Evolutionary conservation across 2,888 invertebrate genomes (phyloP).

Genomic region (Bembecia ichneumoniformis): DNA sequence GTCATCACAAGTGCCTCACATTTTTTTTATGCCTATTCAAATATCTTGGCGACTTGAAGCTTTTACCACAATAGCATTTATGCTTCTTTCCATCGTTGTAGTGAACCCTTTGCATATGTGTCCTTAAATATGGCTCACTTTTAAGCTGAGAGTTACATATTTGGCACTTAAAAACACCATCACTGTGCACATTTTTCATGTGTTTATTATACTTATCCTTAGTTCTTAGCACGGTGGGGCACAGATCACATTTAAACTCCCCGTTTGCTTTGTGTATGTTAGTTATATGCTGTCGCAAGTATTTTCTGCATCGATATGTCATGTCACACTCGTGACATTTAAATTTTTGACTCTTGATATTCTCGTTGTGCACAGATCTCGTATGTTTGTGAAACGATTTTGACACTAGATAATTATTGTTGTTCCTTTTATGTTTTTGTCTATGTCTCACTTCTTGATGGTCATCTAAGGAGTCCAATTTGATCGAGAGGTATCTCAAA

Average conservation of each 20-base stretch:
- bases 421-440: neutral
- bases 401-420: neutral
- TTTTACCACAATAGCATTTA: constrained; percentile 25
- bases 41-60: constrained; percentile 24
- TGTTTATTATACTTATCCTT: constrained; percentile 17
- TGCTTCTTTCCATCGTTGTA: constrained; percentile 22
- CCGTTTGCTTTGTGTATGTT: neutral
- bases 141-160: constrained; percentile 23
- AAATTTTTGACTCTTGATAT: too few relatives aligned
- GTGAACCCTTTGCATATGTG: constrained; percentile 25
- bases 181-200: constrained; percentile 21
- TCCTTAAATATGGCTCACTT: constrained; percentile 17
- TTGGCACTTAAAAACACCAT: constrained; percentile 13
- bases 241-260: constrained; percentile 14
- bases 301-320: constrained; percentile 13
- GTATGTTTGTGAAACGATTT: constrained; percentile 14
- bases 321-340: constrained; percentile 10
- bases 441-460: too few relatives aligned
- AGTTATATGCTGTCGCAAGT: constrained; percentile 12
- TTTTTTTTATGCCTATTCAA: constrained; percentile 26
- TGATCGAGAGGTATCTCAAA: too few relatives aligned
- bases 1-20: neutral
- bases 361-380: constrained; percentile 13
- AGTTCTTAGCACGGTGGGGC: constrained; percentile 13
- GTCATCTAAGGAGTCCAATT: too few relatives aligned